Evolutionary conservation across 2,797 vertebrate species (phyloP).

Genomic region (Argya squamiceps): DNA sequence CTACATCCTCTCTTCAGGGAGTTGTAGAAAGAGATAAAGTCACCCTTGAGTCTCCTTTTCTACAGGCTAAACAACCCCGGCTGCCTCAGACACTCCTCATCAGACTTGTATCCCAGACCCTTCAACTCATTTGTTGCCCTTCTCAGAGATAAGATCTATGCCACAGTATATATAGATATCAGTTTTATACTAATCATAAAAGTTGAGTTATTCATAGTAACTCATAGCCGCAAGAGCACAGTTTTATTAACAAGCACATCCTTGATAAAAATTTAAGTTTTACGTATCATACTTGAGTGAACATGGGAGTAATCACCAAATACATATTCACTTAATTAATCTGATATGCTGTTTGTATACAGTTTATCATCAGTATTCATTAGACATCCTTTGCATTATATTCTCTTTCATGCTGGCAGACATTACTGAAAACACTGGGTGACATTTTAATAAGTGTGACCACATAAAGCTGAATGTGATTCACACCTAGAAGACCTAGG

Average conservation of each 20-base stretch:
- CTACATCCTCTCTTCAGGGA: accelerated
- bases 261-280: background rate
- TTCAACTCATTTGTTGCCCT: background rate
- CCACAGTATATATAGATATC: no score
- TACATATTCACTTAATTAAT: background rate
- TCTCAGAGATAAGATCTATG: background rate
- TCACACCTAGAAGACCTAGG: background rate
- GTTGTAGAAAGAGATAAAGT: background rate
- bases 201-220: background rate
- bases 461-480: background rate
- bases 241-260: background rate
- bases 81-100: background rate
- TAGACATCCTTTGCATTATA: background rate
- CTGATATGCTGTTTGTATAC: background rate
- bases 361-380: background rate
- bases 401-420: background rate
- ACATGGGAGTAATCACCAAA: background rate
- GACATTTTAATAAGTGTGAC: constrained; percentile 23
- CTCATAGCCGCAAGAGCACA: background rate
- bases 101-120: background rate
- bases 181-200: background rate
- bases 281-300: background rate
- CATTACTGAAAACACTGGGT: background rate
- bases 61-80: accelerated
- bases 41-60: background rate